phyloP scores from a whole-genome alignment of 2,888 invertebrate species.

The Deilephila porcellus region DNA sequence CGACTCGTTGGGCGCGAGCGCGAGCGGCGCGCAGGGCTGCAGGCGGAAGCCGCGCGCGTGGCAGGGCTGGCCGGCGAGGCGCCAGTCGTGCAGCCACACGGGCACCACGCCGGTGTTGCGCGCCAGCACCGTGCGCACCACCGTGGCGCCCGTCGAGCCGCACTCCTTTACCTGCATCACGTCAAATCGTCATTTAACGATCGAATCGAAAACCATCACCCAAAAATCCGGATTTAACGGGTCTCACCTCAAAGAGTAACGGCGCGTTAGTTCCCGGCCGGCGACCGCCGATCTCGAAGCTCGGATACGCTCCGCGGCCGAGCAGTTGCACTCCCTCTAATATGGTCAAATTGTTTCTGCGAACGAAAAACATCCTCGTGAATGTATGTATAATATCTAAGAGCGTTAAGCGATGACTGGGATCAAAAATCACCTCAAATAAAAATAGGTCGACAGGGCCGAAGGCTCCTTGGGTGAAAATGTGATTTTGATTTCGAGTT shows the following conservation, averaged over 20 bases:
- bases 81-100: constrained; percentile 86
- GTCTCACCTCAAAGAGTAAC: constrained; percentile 91
- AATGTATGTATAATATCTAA: too few species aligned
- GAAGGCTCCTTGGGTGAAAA: constrained; percentile 75
- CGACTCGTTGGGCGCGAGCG: constrained; percentile 66
- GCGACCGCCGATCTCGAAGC: constrained; percentile 95
- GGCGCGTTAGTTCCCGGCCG: constrained; percentile 90
- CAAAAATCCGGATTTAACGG: neutral
- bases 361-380: constrained; percentile 4
- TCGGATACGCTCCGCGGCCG: constrained; percentile 93
- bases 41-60: constrained; percentile 69
- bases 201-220: neutral
- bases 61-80: constrained; percentile 63
- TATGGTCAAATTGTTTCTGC: constrained; percentile 96
- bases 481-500: constrained; percentile 73
- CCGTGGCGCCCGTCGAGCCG: constrained; percentile 87
- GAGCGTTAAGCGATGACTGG: neutral
- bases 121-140: constrained; percentile 71
- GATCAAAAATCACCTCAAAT: constrained; percentile 65
- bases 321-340: constrained; percentile 93
- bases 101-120: constrained; percentile 96
- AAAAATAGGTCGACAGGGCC: constrained; percentile 78
- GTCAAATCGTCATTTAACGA: constrained; percentile 66
- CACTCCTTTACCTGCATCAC: constrained; percentile 90
- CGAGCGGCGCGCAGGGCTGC: constrained; percentile 64